Conservation (phyloP, 2,888 invertebrate genomes). For the Archips crataeganus region DNA sequence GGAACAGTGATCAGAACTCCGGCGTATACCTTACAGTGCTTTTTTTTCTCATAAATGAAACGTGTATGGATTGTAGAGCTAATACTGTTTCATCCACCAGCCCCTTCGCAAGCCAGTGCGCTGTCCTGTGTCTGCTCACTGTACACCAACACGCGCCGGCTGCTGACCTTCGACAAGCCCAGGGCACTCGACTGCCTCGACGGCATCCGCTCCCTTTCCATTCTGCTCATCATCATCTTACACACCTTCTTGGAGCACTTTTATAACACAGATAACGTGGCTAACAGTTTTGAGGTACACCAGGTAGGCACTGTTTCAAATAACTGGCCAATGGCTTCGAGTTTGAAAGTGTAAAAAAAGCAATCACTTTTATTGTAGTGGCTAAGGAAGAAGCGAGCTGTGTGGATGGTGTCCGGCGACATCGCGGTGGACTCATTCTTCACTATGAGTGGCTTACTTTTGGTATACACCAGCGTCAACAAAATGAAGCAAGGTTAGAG, state of each 20-base stretch:
- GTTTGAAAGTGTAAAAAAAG: too few species aligned
- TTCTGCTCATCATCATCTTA: neutral
- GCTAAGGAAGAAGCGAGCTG: neutral
- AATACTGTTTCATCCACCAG: neutral
- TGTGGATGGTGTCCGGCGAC: neutral
- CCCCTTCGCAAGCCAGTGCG: neutral
- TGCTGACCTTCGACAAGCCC: constrained; percentile 5
- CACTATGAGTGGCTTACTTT: neutral
- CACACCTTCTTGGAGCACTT: neutral
- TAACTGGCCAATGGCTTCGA: too few species aligned
- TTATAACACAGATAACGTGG: neutral
- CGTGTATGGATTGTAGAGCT: neutral
- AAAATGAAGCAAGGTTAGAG: constrained; percentile 1
- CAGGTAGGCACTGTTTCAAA: too few species aligned
- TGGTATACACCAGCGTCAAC: neutral
- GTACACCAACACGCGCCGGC: constrained; percentile 11
- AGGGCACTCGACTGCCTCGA: constrained; percentile 10
- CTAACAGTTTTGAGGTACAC: too few species aligned
- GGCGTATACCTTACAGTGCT: too few species aligned
- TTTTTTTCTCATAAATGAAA: too few species aligned
- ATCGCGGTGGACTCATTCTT: constrained; percentile 1
- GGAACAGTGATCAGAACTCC: too few species aligned
- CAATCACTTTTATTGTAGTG: neutral
- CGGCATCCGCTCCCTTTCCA: constrained; percentile 16
- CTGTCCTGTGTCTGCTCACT: constrained; percentile 5